Percentiles rank a stretch among this genome's conserved stretches.
Conservation (phyloP, 2,888 invertebrate genomes). For the Acrobasis consociella region DNA sequence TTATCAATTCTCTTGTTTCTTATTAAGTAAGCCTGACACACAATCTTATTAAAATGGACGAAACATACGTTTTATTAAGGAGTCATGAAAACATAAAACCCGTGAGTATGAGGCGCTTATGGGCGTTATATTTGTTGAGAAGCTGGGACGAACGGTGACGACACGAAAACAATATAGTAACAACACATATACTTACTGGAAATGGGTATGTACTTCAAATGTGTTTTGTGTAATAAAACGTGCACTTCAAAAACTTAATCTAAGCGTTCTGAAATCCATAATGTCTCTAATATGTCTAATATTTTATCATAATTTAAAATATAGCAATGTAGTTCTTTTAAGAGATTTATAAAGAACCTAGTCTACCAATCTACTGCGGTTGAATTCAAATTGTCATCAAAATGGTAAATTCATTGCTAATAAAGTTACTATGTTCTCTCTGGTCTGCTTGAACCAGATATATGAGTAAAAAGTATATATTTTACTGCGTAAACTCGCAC, state of each 20-base stretch:
- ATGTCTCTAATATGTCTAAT: background rate
- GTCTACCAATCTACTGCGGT: too few species aligned
- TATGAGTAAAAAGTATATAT: too few species aligned
- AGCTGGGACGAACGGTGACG: background rate
- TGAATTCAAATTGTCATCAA: too few species aligned
- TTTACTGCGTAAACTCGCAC: too few species aligned
- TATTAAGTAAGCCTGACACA: background rate
- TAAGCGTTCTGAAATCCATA: background rate
- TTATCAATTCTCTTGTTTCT: background rate
- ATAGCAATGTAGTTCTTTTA: too few species aligned
- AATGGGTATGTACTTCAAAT: background rate
- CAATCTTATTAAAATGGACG: background rate
- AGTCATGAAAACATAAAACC: background rate
- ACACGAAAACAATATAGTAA: conserved; percentile 6
- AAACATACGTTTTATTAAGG: background rate
- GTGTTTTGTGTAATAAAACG: conserved; percentile 1
- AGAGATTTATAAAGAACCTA: too few species aligned
- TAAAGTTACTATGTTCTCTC: too few species aligned
- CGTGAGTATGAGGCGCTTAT: background rate
- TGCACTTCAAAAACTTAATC: background rate
- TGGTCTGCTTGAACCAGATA: too few species aligned
- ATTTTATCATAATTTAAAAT: too few species aligned
- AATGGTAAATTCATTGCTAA: too few species aligned
- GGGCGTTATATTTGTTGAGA: background rate
- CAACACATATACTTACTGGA: conserved; percentile 10